Evolutionary conservation across 92 coral and sea anemone species (phyloP).

Genomic region (Pocillopora grandis): DNA sequence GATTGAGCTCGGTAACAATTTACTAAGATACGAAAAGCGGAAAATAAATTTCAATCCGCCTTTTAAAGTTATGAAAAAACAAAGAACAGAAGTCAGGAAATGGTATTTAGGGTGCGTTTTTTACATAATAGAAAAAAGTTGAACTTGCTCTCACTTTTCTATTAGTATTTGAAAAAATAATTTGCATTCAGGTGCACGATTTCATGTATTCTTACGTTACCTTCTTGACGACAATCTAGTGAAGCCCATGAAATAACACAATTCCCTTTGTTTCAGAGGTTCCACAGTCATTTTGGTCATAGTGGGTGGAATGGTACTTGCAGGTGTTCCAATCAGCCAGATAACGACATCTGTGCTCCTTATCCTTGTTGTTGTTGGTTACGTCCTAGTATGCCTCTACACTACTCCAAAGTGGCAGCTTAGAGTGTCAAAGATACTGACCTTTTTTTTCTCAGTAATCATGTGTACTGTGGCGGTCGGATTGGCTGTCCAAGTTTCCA

Average conservation of each 20-base stretch:
- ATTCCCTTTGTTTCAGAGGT: slow-evolving; percentile 28
- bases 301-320: slow-evolving; percentile 49
- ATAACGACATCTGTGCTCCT: slow-evolving; percentile 32
- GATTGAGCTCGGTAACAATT: no score
- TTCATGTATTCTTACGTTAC: no score
- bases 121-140: no score
- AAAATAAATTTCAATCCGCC: no score
- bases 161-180: no score
- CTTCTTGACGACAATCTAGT: no score
- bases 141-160: no score
- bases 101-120: no score
- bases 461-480: slow-evolving; percentile 66
- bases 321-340: slow-evolving; percentile 41
- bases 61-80: no score
- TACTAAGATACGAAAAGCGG: no score
- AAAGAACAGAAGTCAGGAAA: no score
- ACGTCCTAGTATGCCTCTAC: slow-evolving; percentile 46
- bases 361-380: slow-evolving; percentile 25
- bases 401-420: slow-evolving; percentile 49
- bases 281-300: slow-evolving; percentile 64
- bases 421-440: slow-evolving; percentile 58
- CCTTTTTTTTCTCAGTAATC: slow-evolving; percentile 59
- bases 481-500: slow-evolving; percentile 55
- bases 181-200: no score
- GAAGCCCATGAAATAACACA: neutral